Evolutionary conservation across 1,140 invertebrate species (phyloP).

Genomic region (Drosophila nikananu): DNA sequence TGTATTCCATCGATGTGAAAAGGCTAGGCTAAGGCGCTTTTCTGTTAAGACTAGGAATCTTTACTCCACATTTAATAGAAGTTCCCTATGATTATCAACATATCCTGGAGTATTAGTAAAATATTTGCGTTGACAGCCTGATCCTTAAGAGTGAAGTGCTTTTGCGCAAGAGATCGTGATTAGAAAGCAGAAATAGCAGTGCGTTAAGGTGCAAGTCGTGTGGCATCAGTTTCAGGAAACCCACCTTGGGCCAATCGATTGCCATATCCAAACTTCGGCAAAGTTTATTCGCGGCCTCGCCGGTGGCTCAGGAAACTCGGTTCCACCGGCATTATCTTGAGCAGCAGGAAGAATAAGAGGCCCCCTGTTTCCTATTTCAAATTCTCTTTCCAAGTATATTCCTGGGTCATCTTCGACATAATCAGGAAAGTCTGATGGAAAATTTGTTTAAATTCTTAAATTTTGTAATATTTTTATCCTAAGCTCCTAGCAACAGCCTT

Average conservation of each 20-base stretch:
- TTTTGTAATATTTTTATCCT: not conserved
- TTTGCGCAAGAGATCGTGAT: conserved; percentile 5
- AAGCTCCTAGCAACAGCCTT: not conserved
- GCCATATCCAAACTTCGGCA: conserved; percentile 73
- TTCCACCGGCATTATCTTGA: not conserved
- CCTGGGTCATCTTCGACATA: conserved; percentile 25
- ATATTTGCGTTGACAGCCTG: conserved; percentile 7
- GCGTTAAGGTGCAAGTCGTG: conserved; percentile 21
- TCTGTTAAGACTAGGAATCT: not conserved
- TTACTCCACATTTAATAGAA: not conserved
- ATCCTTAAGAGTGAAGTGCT: conserved; percentile 4
- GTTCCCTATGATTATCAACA: no score
- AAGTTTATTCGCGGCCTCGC: conserved; percentile 62
- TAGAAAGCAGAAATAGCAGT: conserved; percentile 26
- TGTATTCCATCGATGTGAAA: not conserved
- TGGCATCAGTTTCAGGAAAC: conserved; percentile 13
- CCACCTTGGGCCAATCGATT: conserved; percentile 51
- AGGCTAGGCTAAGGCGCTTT: not conserved
- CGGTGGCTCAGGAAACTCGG: not conserved
- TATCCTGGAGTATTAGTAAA: conserved; percentile 12
- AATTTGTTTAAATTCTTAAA: not conserved
- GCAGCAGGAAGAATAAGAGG: not conserved
- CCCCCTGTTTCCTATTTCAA: not conserved
- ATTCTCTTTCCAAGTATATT: not conserved
- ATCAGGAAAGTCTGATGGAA: conserved; percentile 12